A percentile compares a stretch with the other conserved stretches of the same genome.
Conservation (phyloP, 2,888 invertebrate species). For the Epirrhoe alternata region DNA sequence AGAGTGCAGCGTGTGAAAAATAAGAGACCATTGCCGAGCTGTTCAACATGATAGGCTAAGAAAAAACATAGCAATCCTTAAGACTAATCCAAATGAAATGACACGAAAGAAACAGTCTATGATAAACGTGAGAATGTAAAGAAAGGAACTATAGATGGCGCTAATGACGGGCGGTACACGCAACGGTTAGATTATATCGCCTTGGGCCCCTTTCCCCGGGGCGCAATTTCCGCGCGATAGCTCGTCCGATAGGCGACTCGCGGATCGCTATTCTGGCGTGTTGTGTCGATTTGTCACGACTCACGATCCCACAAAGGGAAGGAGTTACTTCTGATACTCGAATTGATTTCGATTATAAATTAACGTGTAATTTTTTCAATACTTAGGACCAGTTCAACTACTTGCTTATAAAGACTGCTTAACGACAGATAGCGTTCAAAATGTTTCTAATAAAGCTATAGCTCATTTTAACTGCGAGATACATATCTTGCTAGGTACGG, state of each 20-base stretch:
- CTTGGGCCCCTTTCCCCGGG: constrained; percentile 67
- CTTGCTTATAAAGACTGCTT: too few relatives aligned
- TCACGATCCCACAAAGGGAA: neutral
- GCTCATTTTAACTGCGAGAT: too few relatives aligned
- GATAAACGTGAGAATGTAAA: constrained; percentile 24
- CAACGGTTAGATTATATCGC: constrained; percentile 78
- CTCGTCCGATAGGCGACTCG: constrained; percentile 60
- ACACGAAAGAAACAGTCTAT: constrained; percentile 14
- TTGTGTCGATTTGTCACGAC: constrained; percentile 1
- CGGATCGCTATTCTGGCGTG: constrained; percentile 38
- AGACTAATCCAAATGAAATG: neutral
- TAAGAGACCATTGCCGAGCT: too few relatives aligned
- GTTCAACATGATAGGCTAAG: too few relatives aligned
- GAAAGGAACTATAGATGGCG: constrained; percentile 63
- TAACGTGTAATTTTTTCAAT: too few relatives aligned
- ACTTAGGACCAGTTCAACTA: too few relatives aligned
- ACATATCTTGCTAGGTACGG: too few relatives aligned
- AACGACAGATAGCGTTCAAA: too few relatives aligned
- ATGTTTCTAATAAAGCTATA: too few relatives aligned
- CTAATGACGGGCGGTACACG: constrained; percentile 77
- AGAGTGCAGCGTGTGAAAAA: too few relatives aligned
- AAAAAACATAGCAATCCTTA: neutral
- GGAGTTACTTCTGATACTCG: neutral
- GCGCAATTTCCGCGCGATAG: constrained; percentile 77
- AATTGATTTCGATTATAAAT: too few relatives aligned